Evolutionary conservation across 2,888 invertebrate species (phyloP), one percentile per base, ranked within the genome.

Genomic region (Ceratothoa steindachneri): DNA sequence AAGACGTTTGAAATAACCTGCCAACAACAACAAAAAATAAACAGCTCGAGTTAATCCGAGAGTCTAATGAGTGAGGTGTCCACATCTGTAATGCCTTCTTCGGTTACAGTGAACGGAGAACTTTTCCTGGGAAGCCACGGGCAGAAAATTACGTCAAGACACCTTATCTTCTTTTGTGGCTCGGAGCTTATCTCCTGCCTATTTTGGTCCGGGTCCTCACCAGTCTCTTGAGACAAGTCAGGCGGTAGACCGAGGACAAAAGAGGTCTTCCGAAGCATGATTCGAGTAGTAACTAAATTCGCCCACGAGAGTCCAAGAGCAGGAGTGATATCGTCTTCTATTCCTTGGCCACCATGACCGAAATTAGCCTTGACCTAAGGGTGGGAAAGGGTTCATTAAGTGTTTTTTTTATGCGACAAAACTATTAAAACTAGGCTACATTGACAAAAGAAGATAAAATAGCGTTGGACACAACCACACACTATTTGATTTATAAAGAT

Each of bases 271-370:
- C 84, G 81, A 71, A 90, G 83, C 82, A 86, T 83, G 74, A 90
- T 84, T 30, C 90, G 85, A 5, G 87, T 87, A 0, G 88, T 88
- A 1, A 90, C 86, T 67, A 89, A 84, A 83, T 89, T 89, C 4
- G 88, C 86, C 91, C 91, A 91, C 3, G 88, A 86, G 51, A 90
- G 82, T 0, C 90, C 91, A 74, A 91, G 84, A 66, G 89, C 87
- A 1, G 90, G 89, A 27, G 87, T 85, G 24, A 71, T 5, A 55
- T 55, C 30, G 51, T 67, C 51, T 22, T 55, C 73, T 15, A 24
- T 60, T 9, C 72, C 75, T 51, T 72, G 29, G 29, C 30, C 51
- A n/a, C 52, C 52, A 24, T 28, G 53, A 2, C 65, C 69, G 30
- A 75, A 64, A 27, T 31, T 28, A 19, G 75, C 67, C 5, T 67